These are phyloP conservation scores for Atta texana DNA, from an alignment of 1,140 invertebrate genomes.

Conservation along the genomic window DNA sequence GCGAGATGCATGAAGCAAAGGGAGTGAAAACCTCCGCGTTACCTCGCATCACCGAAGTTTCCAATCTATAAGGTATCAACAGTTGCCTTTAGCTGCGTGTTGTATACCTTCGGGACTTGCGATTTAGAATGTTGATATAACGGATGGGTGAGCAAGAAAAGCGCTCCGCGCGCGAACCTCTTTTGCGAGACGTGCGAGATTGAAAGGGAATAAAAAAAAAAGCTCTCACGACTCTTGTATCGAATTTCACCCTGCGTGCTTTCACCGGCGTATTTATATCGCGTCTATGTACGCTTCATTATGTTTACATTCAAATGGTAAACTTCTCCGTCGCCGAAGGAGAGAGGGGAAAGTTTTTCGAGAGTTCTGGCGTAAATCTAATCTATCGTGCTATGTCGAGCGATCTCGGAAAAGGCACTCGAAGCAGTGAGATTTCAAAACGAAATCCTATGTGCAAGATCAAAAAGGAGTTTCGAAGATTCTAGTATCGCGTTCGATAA, in stretches of 20 bases:
- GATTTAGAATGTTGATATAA: slow-evolving; percentile 69
- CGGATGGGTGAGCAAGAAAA: slow-evolving; percentile 73
- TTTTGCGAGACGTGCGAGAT: slow-evolving; percentile 48
- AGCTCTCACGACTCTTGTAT: slow-evolving; percentile 5
- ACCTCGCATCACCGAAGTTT: slow-evolving; percentile 59
- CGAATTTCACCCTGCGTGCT: slow-evolving; percentile 52
- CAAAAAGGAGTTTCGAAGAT: neutral
- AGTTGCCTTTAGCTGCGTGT: slow-evolving; percentile 53
- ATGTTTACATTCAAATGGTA: slow-evolving; percentile 43
- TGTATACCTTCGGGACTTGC: slow-evolving; percentile 63
- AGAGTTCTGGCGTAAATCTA: slow-evolving; percentile 22
- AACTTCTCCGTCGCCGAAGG: slow-evolving; percentile 1
- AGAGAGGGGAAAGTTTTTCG: neutral
- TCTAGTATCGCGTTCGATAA: neutral
- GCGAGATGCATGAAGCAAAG: slow-evolving; percentile 43
- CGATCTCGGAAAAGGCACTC: neutral
- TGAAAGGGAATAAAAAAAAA: slow-evolving; percentile 52
- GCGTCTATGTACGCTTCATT: slow-evolving; percentile 47
- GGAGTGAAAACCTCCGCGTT: slow-evolving; percentile 44
- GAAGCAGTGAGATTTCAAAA: slow-evolving; percentile 22
- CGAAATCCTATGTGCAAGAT: neutral
- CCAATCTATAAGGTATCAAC: slow-evolving; percentile 64
- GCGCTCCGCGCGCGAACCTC: slow-evolving; percentile 39
- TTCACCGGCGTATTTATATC: slow-evolving; percentile 43
- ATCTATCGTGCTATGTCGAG: slow-evolving; percentile 15